These are phyloP conservation scores for Hippolais icterina DNA, from an alignment of 2,113 vertebrate species.

Conservation along the genomic window DNA sequence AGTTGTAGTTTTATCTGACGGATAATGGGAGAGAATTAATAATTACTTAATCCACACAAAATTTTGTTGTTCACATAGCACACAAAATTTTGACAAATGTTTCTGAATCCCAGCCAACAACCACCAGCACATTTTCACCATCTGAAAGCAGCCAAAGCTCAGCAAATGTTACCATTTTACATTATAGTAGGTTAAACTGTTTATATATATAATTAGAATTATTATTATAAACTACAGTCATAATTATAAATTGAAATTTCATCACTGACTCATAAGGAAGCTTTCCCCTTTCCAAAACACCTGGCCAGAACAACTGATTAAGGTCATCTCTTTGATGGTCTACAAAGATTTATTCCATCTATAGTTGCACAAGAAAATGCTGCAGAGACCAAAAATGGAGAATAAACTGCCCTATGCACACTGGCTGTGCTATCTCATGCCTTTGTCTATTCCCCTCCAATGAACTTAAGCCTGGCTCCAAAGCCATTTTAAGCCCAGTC, in stretches of 20 bases:
- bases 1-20: slow-evolving; percentile 67
- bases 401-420: not conserved
- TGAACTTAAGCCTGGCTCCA: not conserved
- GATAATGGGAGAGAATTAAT: slow-evolving; percentile 67
- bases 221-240: slow-evolving; percentile 48
- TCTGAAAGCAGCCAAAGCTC: slow-evolving; percentile 56
- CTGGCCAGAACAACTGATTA: not conserved
- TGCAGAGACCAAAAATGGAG: not conserved
- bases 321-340: not conserved
- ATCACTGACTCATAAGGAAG: not conserved
- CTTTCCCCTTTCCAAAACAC: not conserved
- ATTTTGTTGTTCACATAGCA: slow-evolving; percentile 49
- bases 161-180: slow-evolving; percentile 47
- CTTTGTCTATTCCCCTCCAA: not conserved
- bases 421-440: not conserved
- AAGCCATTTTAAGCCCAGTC: not conserved
- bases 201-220: slow-evolving; percentile 53
- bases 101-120: slow-evolving; percentile 51
- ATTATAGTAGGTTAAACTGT: slow-evolving; percentile 46
- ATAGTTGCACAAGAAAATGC: not conserved
- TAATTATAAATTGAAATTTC: slow-evolving; percentile 3
- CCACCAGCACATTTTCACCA: slow-evolving; percentile 61
- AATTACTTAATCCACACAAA: slow-evolving; percentile 52
- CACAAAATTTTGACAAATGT: slow-evolving; percentile 41
- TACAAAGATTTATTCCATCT: not conserved